Evolutionary conservation across 2,888 invertebrate genomes (phyloP).

Genomic region (Oscheius sp.): DNA sequence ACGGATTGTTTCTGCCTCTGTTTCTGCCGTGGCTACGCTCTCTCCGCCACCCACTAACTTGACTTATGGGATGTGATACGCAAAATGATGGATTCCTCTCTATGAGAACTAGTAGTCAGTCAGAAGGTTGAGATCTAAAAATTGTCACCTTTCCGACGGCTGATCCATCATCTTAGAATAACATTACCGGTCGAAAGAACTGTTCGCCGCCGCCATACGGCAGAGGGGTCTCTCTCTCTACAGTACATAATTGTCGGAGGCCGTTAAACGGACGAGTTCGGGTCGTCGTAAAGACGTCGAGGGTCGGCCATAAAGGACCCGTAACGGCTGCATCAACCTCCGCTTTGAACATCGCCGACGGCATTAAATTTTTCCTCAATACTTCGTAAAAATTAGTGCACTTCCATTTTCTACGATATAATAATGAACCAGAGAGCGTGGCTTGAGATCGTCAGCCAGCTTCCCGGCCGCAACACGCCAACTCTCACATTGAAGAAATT

Average conservation of each 20-base stretch:
- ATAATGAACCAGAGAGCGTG: no score
- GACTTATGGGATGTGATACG: conserved; percentile 18
- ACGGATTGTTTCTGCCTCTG: conserved; percentile 14
- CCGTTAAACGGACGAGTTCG: conserved; percentile 24
- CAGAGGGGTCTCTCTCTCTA: not conserved
- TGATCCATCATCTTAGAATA: conserved; percentile 24
- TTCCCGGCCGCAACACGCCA: conserved; percentile 25
- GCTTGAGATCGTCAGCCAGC: conserved; percentile 16
- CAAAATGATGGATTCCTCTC: conserved; percentile 8
- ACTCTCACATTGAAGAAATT: conserved; percentile 18
- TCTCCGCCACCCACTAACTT: conserved; percentile 16
- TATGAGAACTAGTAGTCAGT: not conserved
- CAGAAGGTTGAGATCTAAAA: not conserved
- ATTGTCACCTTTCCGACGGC: not conserved
- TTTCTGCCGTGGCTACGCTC: not conserved
- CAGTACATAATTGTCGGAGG: conserved; percentile 26
- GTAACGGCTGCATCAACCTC: conserved; percentile 3
- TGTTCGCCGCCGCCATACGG: conserved; percentile 8
- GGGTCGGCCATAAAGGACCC: conserved; percentile 25
- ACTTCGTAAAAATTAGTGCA: not conserved
- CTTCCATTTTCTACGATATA: not conserved
- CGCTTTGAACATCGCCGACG: conserved; percentile 17
- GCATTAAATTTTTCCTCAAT: not conserved
- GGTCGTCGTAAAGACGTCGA: conserved; percentile 26
- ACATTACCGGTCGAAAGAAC: conserved; percentile 18